Base-by-base conservation (phyloP, 2,888 invertebrate species). In the Hylaea fasciaria region DNA sequence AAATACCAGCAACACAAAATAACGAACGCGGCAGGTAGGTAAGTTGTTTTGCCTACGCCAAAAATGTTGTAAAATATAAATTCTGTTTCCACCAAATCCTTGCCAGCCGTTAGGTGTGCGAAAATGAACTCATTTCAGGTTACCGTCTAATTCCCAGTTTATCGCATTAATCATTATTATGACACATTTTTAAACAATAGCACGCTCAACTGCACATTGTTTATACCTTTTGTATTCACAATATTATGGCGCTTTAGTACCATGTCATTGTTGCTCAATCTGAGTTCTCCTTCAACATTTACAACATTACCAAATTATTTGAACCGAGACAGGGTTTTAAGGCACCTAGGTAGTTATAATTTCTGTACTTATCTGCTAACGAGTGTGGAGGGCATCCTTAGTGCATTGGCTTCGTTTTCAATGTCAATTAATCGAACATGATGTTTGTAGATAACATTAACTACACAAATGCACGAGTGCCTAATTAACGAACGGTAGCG, bases 61-160 rank as follows among this genome's bases (percentile, higher is more conserved):
- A 32, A 32, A 32, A 32, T 32, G 9, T 32, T 32, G 9, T 32
- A 32, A 32, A 32, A 32, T 22, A 32, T 32, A 32, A 32, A 10
- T 10, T 10, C 32, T 32, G 9, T 10, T 32, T 32, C 9, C 7
- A 32, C 9, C 7, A 32, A 37, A n/a, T 12, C 37, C 37, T 37
- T 12, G 10, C 32, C 32, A 3, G 37, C n/a, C 37, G 12, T 3
- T 12, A 7, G 37, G 9, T 28, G n/a, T 8, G 16, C n/a, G 37
- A 64, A 63, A 62, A 58, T 58, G 55, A 67, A 49, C 62, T 39
- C 56, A 61, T 54, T 57, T 39, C 35, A 32, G 49, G 45, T 29
- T 37, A 45, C 28, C 44, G 45, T 44, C 2, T 39, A 50, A 57
- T 50, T 44, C 13, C 32, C 50, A 32, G 41, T 47, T 40, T 41